Evolutionary conservation across 1,140 invertebrate genomes (phyloP), one percentile per base, ranked within the genome.

Genomic region (Pectinophora gossypiella): DNA sequence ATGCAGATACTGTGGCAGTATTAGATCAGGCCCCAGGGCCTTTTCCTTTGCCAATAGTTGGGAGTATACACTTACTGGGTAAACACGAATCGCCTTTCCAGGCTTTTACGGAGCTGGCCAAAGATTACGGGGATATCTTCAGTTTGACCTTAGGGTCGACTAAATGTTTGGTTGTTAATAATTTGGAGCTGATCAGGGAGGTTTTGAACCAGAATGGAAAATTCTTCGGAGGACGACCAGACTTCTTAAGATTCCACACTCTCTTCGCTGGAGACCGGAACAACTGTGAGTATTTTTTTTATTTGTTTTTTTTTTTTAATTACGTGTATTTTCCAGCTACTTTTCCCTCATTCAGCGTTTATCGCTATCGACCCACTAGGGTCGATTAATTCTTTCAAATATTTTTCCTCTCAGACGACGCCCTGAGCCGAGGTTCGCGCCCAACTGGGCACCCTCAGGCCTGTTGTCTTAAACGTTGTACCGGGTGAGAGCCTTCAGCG

Each of bases 181-280:
- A 91, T 61, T 90, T 93, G 63, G 87, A 91, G 2, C 72, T 92
- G 10, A 94, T 96, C 59, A 91, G 92, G 54, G 94, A 95, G 75
- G 94, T 96, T 13, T 89, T 97, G 12, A 93, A 96, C 67, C 90
- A 92, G 53, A 95, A 95, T 76, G 94, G 94, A 27, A 92, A 91
- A 51, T 91, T 92, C 59, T 96, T 97, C 77, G 94, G 94, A 1
- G 94, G 94, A 4, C 85, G 95, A 22, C 95, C 95, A 0, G 91
- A 96, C 72, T 96, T 96, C 75, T 66, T 93, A 21, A 85, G 95
- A 0, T 86, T 86, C 51, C 80, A 86, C 51, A 68, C 83, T 27
- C 70, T 86, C 0, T 86, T 86, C 35, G 83, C 76, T 20, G 83
- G 83, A 5, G 83, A 86, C 47, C 60, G 83, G 42, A 86, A 86